Evolutionary conservation across 1,140 invertebrate genomes (phyloP).

Genomic region (Grapholita molesta): DNA sequence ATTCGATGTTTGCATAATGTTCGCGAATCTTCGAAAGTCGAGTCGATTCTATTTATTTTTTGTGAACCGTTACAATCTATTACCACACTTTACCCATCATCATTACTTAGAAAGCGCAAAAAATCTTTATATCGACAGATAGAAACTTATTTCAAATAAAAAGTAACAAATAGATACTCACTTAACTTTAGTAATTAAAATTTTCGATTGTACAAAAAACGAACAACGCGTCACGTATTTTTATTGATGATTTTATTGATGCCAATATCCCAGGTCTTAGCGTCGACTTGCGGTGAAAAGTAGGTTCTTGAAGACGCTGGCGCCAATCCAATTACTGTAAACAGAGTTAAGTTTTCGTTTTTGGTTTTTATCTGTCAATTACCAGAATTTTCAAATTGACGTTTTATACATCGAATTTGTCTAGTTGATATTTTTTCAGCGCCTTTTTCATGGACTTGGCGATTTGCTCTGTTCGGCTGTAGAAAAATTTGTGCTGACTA

Average conservation of each 20-base stretch:
- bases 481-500: conserved; percentile 80
- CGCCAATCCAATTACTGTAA: not conserved
- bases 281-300: not conserved
- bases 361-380: not conserved
- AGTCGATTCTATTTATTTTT: too few species aligned
- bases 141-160: too few species aligned
- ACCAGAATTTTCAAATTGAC: not conserved
- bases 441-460: conserved; percentile 74
- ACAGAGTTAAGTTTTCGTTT: not conserved
- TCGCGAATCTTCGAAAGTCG: not conserved
- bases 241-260: not conserved
- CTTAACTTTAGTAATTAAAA: too few species aligned
- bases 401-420: conserved; percentile 53
- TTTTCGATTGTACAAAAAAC: too few species aligned
- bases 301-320: not conserved
- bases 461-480: conserved; percentile 76
- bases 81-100: not conserved
- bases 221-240: not conserved
- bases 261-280: not conserved
- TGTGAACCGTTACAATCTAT: not conserved
- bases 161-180: too few species aligned
- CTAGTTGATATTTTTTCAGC: conserved; percentile 56
- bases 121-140: not conserved
- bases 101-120: not conserved
- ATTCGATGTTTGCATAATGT: not conserved